Conservation (phyloP, 23 tunicate genomes). For the Pegea sp. region DNA sequence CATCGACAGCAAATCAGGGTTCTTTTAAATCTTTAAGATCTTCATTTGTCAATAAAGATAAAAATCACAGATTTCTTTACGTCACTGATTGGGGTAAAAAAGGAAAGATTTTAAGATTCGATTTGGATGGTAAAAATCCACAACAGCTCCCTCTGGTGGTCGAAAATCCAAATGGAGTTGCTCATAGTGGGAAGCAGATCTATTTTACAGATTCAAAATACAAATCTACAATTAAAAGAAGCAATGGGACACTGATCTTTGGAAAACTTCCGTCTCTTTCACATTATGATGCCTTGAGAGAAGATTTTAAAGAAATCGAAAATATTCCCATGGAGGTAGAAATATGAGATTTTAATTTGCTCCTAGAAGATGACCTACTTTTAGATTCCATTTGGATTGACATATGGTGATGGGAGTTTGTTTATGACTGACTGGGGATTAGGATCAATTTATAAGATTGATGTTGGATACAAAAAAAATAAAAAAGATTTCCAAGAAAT, state of each 20-base stretch:
- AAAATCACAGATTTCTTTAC: slow-evolving; percentile 24
- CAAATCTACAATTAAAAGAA: slow-evolving; percentile 14
- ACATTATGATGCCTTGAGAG: slow-evolving; percentile 13
- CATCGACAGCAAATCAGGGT: slow-evolving; percentile 38
- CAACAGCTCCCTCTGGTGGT: slow-evolving; percentile 12
- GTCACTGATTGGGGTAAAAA: slow-evolving; percentile 76
- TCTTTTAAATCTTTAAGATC: no score
- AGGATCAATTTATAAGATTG: slow-evolving; percentile 48
- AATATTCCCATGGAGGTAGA: slow-evolving; percentile 29
- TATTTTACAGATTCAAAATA: slow-evolving; percentile 49
- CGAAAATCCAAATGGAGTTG: slow-evolving; percentile 89
- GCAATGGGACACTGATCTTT: slow-evolving; percentile 43
- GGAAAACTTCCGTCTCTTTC: slow-evolving; percentile 25
- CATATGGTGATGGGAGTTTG: slow-evolving; percentile 5
- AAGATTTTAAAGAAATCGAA: slow-evolving; percentile 4
- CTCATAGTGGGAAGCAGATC: slow-evolving; percentile 9
- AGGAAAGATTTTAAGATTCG: slow-evolving; percentile 36
- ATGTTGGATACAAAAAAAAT: slow-evolving; percentile 1
- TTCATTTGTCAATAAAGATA: not conserved
- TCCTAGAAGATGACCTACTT: no score
- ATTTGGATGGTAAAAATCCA: slow-evolving; percentile 53
- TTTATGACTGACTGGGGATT: slow-evolving; percentile 80
- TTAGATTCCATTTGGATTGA: slow-evolving; percentile 82
- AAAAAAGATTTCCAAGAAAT: slow-evolving; percentile 2
- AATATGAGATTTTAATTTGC: no score